These are phyloP conservation scores for Ispidina picta DNA, from an alignment of 2,797 vertebrate species.

Conservation along the genomic window DNA sequence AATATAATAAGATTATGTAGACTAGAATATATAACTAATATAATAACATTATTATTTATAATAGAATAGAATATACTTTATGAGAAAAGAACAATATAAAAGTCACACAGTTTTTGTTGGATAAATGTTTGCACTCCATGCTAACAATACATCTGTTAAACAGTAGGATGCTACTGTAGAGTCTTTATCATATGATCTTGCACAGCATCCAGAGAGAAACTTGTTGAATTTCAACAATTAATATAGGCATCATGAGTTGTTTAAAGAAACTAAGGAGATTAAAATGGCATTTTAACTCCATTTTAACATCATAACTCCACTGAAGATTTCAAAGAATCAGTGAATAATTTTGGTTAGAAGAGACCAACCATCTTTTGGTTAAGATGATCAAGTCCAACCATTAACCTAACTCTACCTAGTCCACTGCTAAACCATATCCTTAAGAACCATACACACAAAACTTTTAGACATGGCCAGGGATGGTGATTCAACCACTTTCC, in stretches of 20 bases:
- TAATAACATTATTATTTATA: background rate
- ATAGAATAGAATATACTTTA: background rate
- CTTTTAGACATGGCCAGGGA: too few species aligned
- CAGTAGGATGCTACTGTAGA: background rate
- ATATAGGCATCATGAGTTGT: slow-evolving; percentile 49
- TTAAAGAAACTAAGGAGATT: slow-evolving; percentile 67
- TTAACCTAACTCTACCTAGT: too few species aligned
- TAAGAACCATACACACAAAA: too few species aligned
- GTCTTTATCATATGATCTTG: slow-evolving; percentile 65
- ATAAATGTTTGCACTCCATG: background rate
- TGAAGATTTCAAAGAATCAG: slow-evolving; percentile 8
- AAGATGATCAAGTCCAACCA: too few species aligned
- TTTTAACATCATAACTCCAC: slow-evolving; percentile 53
- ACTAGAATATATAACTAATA: background rate
- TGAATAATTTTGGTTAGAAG: too few species aligned
- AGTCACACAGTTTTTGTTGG: background rate
- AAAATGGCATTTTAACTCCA: slow-evolving; percentile 71
- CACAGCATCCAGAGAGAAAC: slow-evolving; percentile 38
- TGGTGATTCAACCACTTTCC: too few species aligned
- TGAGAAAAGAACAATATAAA: background rate
- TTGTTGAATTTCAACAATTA: slow-evolving; percentile 69
- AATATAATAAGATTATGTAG: background rate
- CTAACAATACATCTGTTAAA: background rate
- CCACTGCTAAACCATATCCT: too few species aligned
- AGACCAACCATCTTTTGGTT: too few species aligned